phyloP scores from a whole-genome alignment of 2,797 vertebrate genomes.

The Ispidina picta region DNA sequence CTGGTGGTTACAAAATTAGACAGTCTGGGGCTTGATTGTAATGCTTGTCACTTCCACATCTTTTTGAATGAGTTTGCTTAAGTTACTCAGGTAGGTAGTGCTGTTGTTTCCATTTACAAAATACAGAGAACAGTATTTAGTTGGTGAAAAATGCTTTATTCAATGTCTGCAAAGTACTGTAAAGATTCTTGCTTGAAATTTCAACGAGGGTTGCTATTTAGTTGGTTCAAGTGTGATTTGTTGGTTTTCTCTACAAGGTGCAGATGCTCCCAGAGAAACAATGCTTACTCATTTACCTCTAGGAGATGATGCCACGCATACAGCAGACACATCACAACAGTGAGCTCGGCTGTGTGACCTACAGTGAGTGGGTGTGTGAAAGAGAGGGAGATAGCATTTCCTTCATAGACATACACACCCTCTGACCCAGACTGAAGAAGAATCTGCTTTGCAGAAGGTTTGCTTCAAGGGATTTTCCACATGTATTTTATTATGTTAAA shows the following conservation, averaged over 20 bases:
- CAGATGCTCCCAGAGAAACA: not conserved
- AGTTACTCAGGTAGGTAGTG: not conserved
- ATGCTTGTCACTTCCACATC: not conserved
- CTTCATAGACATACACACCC: conserved; percentile 66
- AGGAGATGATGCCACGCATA: not conserved
- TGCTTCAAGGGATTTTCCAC: conserved; percentile 73
- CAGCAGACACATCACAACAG: not conserved
- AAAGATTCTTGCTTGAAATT: not conserved
- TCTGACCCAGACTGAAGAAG: conserved; percentile 62
- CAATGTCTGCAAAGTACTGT: not conserved
- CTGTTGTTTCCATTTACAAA: not conserved
- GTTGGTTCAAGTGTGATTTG: not conserved
- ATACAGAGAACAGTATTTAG: not conserved
- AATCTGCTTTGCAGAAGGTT: conserved; percentile 63
- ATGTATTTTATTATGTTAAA: conserved; percentile 75
- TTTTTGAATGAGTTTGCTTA: not conserved
- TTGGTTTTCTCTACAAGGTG: not conserved
- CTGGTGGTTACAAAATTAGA: not conserved
- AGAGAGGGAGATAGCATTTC: conserved; percentile 51
- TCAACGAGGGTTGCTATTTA: not conserved
- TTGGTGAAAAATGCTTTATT: conserved; percentile 1
- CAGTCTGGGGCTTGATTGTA: not conserved
- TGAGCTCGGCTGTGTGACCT: conserved; percentile 7
- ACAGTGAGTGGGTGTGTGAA: conserved; percentile 52
- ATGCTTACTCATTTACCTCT: not conserved